These are phyloP conservation scores for Drosophila tsacasi DNA, from an alignment of 1,140 invertebrate genomes.

Conservation along the genomic window DNA sequence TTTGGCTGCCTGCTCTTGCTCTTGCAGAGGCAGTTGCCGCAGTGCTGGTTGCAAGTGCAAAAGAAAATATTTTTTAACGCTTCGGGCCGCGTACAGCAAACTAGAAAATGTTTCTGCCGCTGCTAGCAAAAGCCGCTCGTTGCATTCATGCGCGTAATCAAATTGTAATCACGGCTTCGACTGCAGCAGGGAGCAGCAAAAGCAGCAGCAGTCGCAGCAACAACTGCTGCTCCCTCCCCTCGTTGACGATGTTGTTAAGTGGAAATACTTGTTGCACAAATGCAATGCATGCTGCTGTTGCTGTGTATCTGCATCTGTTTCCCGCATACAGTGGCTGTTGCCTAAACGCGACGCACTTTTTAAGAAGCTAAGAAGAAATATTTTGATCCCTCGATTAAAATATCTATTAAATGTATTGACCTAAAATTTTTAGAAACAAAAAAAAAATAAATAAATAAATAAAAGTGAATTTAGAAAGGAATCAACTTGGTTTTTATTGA, in stretches of 20 bases:
- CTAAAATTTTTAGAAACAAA: background rate
- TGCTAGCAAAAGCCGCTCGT: constrained; percentile 62
- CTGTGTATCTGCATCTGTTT: constrained; percentile 63
- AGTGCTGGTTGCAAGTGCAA: constrained; percentile 67
- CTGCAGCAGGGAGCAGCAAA: constrained; percentile 56
- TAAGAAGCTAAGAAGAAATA: too few species aligned
- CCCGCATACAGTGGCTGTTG: constrained; percentile 53
- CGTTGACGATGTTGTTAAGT: constrained; percentile 71
- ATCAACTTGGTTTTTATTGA: background rate
- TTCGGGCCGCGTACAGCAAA: constrained; percentile 68
- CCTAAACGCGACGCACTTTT: constrained; percentile 18
- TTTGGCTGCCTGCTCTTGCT: constrained; percentile 8
- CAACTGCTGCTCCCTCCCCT: constrained; percentile 38
- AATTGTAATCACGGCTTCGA: constrained; percentile 82
- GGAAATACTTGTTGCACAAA: constrained; percentile 85
- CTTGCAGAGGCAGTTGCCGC: constrained; percentile 29
- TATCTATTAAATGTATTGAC: too few species aligned
- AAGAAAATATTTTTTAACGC: constrained; percentile 82
- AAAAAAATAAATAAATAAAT: too few species aligned
- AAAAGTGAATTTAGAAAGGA: background rate
- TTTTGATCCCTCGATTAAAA: too few species aligned
- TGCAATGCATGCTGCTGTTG: constrained; percentile 73
- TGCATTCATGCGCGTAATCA: constrained; percentile 84
- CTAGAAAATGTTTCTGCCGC: constrained; percentile 71
- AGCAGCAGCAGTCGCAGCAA: constrained; percentile 34